phyloP scores from a whole-genome alignment of 2,888 invertebrate genomes.

The Dolichopus griseipennis region DNA sequence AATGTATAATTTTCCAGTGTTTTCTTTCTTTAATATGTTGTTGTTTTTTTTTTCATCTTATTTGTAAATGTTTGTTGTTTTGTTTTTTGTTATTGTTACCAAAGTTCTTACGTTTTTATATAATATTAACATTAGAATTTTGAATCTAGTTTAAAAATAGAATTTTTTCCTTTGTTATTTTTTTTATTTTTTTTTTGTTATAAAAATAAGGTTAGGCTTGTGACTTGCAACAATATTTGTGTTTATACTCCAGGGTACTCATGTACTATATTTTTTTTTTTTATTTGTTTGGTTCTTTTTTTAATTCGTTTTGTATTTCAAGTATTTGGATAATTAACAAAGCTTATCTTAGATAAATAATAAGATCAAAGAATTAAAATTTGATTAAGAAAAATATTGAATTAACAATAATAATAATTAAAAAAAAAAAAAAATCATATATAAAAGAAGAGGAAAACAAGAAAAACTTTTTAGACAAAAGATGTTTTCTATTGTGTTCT shows the following conservation, averaged over 20 bases:
- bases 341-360: not conserved
- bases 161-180: not conserved
- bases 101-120: not conserved
- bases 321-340: constrained; percentile 6
- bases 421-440: too few species aligned
- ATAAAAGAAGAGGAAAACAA: too few species aligned
- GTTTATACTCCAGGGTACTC: too few species aligned
- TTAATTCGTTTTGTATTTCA: not conserved
- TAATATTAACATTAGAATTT: not conserved
- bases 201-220: not conserved
- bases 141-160: not conserved
- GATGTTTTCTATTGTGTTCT: too few species aligned
- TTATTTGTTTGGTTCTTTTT: not conserved
- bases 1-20: not conserved
- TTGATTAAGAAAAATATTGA: not conserved
- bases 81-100: too few species aligned
- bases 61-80: too few species aligned
- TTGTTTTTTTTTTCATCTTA: too few species aligned
- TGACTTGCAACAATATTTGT: not conserved
- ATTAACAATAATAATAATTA: not conserved
- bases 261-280: not conserved
- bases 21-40: not conserved
- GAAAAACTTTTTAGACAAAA: too few species aligned
- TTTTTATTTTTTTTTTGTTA: too few species aligned
- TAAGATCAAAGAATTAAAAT: not conserved